Evolutionary conservation across 1,140 invertebrate species (phyloP).

Genomic region (Trissolcus basalis): DNA sequence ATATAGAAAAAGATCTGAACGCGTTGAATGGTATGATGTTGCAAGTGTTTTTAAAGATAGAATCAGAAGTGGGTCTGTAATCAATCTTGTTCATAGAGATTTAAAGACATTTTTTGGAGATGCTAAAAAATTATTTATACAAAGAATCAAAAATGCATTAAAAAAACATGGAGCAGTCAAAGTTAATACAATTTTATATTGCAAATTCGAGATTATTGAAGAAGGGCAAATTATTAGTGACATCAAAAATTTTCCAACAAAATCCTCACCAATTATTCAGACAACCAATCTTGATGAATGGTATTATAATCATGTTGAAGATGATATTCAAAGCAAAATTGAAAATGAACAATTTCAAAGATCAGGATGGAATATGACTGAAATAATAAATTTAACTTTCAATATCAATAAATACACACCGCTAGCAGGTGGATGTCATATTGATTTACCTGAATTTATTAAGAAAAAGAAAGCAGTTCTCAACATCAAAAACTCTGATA

Average conservation of each 20-base stretch:
- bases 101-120: no score
- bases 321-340: constrained; percentile 8
- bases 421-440: constrained; percentile 15
- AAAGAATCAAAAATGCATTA: neutral
- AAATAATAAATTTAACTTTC: constrained; percentile 43
- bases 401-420: constrained; percentile 49
- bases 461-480: constrained; percentile 46
- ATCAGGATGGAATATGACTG: constrained; percentile 35
- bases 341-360: constrained; percentile 22
- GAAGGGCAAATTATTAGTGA: neutral
- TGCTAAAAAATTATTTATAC: no score
- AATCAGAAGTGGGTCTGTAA: no score
- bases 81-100: no score
- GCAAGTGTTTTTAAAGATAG: no score
- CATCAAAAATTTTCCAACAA: neutral
- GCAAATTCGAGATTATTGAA: constrained; percentile 18
- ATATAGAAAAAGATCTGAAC: neutral
- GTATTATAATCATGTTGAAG: neutral
- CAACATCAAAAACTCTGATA: constrained; percentile 31
- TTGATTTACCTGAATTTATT: constrained; percentile 28
- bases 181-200: constrained; percentile 5
- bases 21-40: no score
- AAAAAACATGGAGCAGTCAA: constrained; percentile 11
- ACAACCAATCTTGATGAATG: constrained; percentile 16
- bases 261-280: constrained; percentile 3